Percentiles rank a stretch among this genome's conserved stretches.
Conservation (phyloP, 2,888 invertebrate species). For the Acanthosepion esculentum region DNA sequence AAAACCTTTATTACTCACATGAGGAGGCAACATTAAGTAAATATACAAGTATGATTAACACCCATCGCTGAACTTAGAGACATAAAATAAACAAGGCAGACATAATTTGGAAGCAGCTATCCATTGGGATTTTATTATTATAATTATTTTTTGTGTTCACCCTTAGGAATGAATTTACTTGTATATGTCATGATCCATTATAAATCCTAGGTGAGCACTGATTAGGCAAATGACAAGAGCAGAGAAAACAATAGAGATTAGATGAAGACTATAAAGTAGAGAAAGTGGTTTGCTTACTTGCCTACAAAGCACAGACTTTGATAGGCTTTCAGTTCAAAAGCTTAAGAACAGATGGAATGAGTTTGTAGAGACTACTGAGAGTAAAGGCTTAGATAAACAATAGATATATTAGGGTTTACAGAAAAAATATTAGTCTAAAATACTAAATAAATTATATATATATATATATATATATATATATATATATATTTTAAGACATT, state of each 20-base stretch:
- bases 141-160: neutral
- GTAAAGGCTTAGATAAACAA: neutral
- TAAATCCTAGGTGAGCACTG: neutral
- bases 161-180: neutral
- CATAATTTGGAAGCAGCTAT: neutral
- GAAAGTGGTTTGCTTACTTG: neutral
- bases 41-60: conserved; percentile 11
- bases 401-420: neutral
- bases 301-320: neutral
- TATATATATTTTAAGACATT: too few species aligned
- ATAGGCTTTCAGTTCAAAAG: neutral
- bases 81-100: neutral
- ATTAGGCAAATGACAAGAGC: neutral
- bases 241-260: too few species aligned
- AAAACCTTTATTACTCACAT: neutral
- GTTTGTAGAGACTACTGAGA: neutral
- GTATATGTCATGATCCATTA: neutral
- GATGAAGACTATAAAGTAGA: neutral
- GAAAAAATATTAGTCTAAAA: neutral
- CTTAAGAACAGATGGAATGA: neutral
- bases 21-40: neutral
- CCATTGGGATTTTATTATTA: neutral
- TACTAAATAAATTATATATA: neutral
- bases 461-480: neutral
- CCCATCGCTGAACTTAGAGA: neutral